These are phyloP conservation scores for Brotogeris chrysoptera DNA, from an alignment of 2,797 vertebrate species.

Conservation along the genomic window DNA sequence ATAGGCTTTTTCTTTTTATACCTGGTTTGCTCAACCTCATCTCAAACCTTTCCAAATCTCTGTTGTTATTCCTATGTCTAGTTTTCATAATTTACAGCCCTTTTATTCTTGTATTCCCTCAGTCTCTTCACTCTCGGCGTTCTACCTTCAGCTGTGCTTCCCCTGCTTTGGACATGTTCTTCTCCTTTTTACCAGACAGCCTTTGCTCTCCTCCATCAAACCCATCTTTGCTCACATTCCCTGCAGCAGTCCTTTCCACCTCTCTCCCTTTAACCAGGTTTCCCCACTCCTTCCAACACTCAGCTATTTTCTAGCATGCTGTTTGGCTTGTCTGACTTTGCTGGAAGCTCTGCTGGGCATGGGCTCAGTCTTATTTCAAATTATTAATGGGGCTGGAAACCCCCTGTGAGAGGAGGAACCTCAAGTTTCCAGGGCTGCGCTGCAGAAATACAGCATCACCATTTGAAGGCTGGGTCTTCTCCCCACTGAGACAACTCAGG, in stretches of 20 bases:
- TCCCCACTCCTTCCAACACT: background rate
- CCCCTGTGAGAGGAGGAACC: background rate
- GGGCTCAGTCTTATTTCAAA: background rate
- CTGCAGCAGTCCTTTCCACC: background rate
- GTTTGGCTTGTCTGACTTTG: background rate
- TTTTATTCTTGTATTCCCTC: background rate
- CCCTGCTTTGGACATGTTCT: background rate
- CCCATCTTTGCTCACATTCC: rapidly evolving
- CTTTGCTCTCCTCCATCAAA: background rate
- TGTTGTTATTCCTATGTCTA: background rate
- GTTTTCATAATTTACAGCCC: background rate
- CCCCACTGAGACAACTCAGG: background rate
- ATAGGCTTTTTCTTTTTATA: background rate
- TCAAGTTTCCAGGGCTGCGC: background rate
- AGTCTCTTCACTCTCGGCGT: background rate
- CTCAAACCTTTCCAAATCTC: background rate
- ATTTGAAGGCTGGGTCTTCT: background rate
- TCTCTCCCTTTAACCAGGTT: background rate
- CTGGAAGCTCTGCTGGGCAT: background rate
- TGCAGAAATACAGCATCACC: background rate
- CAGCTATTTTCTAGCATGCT: background rate
- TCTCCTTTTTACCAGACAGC: background rate
- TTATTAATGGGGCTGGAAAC: background rate
- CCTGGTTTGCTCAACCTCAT: background rate
- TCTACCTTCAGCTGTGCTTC: background rate